Evolutionary conservation across 2,797 vertebrate genomes (phyloP).

Genomic region (Florisuga fusca): DNA sequence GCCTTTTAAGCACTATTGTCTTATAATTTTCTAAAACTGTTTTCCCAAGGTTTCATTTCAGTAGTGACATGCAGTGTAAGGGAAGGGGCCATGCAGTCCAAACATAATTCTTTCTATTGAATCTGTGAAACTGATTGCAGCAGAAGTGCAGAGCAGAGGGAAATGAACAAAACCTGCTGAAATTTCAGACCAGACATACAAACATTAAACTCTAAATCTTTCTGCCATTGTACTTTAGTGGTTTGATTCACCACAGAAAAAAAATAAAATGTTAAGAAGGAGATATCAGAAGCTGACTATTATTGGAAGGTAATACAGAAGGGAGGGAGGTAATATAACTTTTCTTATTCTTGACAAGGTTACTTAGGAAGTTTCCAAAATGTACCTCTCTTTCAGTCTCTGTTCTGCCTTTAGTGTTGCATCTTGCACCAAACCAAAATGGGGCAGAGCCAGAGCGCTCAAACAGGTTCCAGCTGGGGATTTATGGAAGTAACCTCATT

Average conservation of each 20-base stretch:
- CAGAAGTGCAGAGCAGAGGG: neutral
- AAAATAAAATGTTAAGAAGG: neutral
- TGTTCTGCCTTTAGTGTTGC: neutral
- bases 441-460: neutral
- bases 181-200: neutral
- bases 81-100: neutral
- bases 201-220: neutral
- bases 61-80: neutral
- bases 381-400: neutral
- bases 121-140: neutral
- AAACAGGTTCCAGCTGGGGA: neutral
- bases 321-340: neutral
- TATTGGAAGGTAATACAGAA: neutral
- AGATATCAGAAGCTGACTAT: neutral
- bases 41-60: neutral
- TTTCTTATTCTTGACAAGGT: neutral
- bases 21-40: neutral
- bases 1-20: neutral
- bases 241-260: neutral
- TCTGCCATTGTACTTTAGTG: neutral
- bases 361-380: neutral
- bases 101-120: neutral
- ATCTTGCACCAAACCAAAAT: neutral
- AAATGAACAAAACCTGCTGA: neutral
- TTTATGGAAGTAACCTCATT: neutral